A percentile compares a stretch with the other conserved stretches of the same genome.
phyloP scores from a whole-genome alignment of 1,140 invertebrate genomes.

The Bombus confusus region DNA sequence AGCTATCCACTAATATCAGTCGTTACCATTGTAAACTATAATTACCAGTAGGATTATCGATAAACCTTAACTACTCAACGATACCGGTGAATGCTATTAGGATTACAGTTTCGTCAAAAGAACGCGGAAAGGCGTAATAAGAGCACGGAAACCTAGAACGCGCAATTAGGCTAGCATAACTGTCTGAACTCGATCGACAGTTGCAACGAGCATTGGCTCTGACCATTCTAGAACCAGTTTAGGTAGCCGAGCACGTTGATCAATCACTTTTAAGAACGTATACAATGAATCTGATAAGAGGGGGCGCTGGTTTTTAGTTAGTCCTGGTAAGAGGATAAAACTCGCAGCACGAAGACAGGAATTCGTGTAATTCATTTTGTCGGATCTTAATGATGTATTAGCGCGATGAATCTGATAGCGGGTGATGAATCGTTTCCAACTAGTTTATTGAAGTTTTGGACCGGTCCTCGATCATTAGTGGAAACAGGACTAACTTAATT shows the following conservation, averaged over 20 bases:
- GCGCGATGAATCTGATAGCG: conserved; percentile 26
- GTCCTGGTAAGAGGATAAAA: background rate
- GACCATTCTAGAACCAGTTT: conserved; percentile 29
- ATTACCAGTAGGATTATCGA: background rate
- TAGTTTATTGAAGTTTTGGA: conserved; percentile 2
- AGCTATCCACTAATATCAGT: background rate
- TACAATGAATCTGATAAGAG: conserved; percentile 37
- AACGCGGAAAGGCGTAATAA: background rate
- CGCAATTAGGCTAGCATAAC: conserved; percentile 15
- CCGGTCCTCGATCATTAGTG: conserved; percentile 17
- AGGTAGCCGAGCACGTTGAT: conserved; percentile 20
- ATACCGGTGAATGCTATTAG: background rate
- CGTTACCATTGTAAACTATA: background rate
- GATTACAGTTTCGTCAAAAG: background rate
- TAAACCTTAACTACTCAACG: background rate
- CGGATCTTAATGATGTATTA: conserved; percentile 40
- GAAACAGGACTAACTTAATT: background rate
- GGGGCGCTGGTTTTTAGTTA: background rate
- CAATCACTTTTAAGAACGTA: conserved; percentile 38
- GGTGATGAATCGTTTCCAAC: conserved; percentile 23
- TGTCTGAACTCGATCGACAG: background rate
- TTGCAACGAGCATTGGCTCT: conserved; percentile 16
- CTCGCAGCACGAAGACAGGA: background rate
- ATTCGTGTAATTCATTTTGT: conserved; percentile 37
- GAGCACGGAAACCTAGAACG: background rate